Evolutionary conservation across 1,140 invertebrate species (phyloP).

Genomic region (Bombus huntii): DNA sequence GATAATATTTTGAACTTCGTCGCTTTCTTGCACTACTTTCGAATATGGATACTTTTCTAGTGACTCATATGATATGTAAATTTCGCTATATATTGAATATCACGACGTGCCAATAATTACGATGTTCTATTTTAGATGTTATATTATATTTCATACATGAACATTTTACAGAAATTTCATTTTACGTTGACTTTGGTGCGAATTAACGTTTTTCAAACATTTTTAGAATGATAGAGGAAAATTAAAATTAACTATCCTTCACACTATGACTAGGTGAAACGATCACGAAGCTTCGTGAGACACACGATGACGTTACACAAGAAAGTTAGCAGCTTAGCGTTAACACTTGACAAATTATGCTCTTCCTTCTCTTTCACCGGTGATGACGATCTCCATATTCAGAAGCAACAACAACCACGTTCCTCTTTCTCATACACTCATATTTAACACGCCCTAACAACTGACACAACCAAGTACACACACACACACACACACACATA

Average conservation of each 20-base stretch:
- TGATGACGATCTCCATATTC: slow-evolving; percentile 62
- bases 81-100: too few species aligned
- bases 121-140: too few species aligned
- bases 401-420: slow-evolving; percentile 50
- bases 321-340: slow-evolving; percentile 72
- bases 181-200: too few species aligned
- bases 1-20: too few species aligned
- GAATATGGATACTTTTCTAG: too few species aligned
- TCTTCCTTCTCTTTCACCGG: slow-evolving; percentile 47
- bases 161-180: too few species aligned
- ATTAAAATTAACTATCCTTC: neutral
- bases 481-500: too few species aligned
- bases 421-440: slow-evolving; percentile 39
- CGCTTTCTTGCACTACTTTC: too few species aligned
- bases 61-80: too few species aligned
- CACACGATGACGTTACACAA: slow-evolving; percentile 66
- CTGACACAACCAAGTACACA: neutral
- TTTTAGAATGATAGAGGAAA: neutral
- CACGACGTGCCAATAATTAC: too few species aligned
- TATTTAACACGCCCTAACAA: slow-evolving; percentile 43
- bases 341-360: slow-evolving; percentile 73
- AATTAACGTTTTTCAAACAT: too few species aligned
- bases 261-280: neutral
- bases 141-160: too few species aligned
- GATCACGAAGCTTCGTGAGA: slow-evolving; percentile 52